phyloP scores from a whole-genome alignment of 1,140 invertebrate genomes.

The Drosophila miranda region DNA sequence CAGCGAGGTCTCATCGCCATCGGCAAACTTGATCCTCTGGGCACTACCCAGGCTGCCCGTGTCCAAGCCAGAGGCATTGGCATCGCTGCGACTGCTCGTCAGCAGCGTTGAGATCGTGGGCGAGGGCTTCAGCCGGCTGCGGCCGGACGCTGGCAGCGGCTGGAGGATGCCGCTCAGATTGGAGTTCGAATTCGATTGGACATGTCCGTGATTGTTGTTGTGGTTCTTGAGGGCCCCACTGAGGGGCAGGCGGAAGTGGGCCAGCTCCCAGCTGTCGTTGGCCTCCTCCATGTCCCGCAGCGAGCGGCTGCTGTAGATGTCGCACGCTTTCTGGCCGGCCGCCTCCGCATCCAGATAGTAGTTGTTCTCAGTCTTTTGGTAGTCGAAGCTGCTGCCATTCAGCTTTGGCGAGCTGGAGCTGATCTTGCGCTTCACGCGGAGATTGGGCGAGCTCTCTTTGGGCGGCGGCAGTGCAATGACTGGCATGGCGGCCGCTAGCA shows the following conservation, averaged over 20 bases:
- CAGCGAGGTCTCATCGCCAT: conserved; percentile 51
- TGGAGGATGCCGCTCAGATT: conserved; percentile 75
- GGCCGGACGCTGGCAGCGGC: conserved; percentile 26
- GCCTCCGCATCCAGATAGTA: conserved; percentile 51
- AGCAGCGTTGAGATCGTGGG: conserved; percentile 76
- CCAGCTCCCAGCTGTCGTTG: conserved; percentile 65
- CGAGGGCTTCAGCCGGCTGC: conserved; percentile 58
- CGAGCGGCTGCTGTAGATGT: conserved; percentile 71
- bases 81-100: conserved; percentile 19
- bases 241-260: conserved; percentile 71
- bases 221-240: conserved; percentile 72
- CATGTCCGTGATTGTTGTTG: conserved; percentile 49
- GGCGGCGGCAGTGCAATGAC: conserved; percentile 40
- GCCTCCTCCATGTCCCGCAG: conserved; percentile 51
- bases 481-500: conserved; percentile 21
- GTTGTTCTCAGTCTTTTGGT: conserved; percentile 74
- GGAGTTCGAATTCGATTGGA: conserved; percentile 68
- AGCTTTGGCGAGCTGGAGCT: conserved; percentile 78
- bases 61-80: conserved; percentile 36
- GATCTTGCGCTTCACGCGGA: conserved; percentile 73
- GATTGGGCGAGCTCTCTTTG: conserved; percentile 55
- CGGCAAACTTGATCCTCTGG: conserved; percentile 69
- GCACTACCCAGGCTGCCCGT: conserved; percentile 51
- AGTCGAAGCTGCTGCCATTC: conserved; percentile 62
- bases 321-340: conserved; percentile 23